Conservation (phyloP, 2,113 vertebrate genomes). For the Chauna torquata region DNA sequence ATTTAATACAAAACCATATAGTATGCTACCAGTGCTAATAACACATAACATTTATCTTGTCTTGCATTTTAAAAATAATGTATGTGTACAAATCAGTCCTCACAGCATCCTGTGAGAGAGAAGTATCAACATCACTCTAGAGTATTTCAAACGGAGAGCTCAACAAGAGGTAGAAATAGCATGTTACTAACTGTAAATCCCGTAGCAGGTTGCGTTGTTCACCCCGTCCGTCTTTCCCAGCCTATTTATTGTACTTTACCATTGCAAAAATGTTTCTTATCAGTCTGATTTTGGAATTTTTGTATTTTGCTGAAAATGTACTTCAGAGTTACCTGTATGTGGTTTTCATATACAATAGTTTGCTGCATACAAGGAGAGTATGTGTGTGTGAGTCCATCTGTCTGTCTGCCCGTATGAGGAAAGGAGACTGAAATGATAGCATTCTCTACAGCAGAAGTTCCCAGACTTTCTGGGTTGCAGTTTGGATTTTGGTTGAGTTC, state of each 20-base stretch:
- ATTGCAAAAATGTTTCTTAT: neutral
- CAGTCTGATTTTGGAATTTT: neutral
- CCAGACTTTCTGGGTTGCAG: neutral
- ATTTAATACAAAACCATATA: slow-evolving; percentile 2
- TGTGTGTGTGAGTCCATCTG: neutral
- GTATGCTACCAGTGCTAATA: slow-evolving; percentile 31
- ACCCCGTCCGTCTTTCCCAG: neutral
- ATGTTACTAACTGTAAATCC: neutral
- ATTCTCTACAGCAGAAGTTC: neutral
- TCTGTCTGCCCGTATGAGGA: neutral
- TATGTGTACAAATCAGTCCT: neutral
- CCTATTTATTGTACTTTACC: neutral
- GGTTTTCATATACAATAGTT: neutral
- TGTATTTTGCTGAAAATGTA: neutral
- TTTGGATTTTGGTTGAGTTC: neutral
- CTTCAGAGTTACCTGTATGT: neutral
- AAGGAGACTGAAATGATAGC: neutral
- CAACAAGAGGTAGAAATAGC: neutral
- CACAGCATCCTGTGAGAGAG: slow-evolving; percentile 6
- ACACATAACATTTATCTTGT: slow-evolving; percentile 10
- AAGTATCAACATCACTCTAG: slow-evolving; percentile 2
- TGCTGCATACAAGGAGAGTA: neutral
- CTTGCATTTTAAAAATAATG: slow-evolving; percentile 6
- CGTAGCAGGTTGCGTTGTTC: neutral
- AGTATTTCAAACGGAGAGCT: neutral